Evolutionary conservation across 2,113 vertebrate species (phyloP).

Genomic region (Eurypyga helias): DNA sequence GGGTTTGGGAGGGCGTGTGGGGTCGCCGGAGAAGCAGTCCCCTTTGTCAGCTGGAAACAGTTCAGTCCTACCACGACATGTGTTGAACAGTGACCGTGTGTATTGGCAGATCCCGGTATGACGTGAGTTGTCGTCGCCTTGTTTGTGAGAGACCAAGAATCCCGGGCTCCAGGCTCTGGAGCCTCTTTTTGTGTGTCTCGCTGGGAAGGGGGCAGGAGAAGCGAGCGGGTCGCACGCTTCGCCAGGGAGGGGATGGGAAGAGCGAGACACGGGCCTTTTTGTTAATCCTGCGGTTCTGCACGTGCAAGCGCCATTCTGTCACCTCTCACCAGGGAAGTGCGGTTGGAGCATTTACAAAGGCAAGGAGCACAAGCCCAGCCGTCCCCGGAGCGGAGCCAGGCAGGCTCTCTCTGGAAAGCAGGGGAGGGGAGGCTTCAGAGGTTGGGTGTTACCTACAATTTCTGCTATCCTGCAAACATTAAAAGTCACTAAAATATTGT

Average conservation of each 20-base stretch:
- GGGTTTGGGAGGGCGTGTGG: constrained; percentile 46
- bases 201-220: constrained; percentile 3
- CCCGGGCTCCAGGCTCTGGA: constrained; percentile 19
- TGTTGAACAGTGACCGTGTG: constrained; percentile 69
- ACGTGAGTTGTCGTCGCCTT: constrained; percentile 55
- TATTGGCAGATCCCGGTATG: constrained; percentile 65
- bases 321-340: constrained; percentile 47
- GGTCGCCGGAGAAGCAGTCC: background rate
- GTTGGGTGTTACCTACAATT: constrained; percentile 73
- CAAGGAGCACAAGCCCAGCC: constrained; percentile 69
- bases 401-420: constrained; percentile 37
- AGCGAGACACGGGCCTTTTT: constrained; percentile 12
- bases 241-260: background rate
- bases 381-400: background rate
- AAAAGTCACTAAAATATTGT: constrained; percentile 82
- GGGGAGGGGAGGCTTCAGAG: constrained; percentile 67
- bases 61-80: constrained; percentile 46
- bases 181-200: constrained; percentile 27
- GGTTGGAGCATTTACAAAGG: constrained; percentile 24
- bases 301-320: background rate
- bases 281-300: background rate
- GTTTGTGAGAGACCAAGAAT: constrained; percentile 65
- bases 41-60: constrained; percentile 41
- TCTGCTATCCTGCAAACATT: constrained; percentile 82
- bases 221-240: background rate